Base-by-base conservation (phyloP, 2,113 vertebrate genomes). In the Nerophis lumbriciformis region DNA sequence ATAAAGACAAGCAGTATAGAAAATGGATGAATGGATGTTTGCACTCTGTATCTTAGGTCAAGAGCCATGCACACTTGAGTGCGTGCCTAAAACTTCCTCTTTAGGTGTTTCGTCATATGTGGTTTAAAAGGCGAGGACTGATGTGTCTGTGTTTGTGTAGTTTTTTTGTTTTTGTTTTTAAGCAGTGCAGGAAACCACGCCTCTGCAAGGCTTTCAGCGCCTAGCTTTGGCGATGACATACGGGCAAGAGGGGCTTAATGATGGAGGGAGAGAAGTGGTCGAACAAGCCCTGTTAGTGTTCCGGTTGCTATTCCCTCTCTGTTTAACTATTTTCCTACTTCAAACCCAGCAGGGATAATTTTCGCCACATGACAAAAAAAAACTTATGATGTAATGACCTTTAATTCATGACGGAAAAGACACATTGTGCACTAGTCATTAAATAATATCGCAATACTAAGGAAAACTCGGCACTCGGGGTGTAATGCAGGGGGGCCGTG, bases 131-230 rank as follows among this genome's bases (percentile, higher is more conserved):
- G 53, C 36, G 44, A 63, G 54, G 21, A 35, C 55, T 59, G 53
- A 64, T 56, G 61, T 72, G 56, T 59, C 56, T 70, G 59, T 63
- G 59, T 37, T 50, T 19, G 3, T 62, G 53, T 35, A n/a, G 61
- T 61, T 63, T 51, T 68, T 65, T 13, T 65, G 58, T 70, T 53
- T 63, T 53, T 70, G 59, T 60, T 61, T 49, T 66, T 58, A 59
- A 63, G 65, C 66, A 58, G 65, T 63, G 60, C 83, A 88, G 89
- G 88, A 91, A 89, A 82, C 88, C 88, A 82, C 86, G 50, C 87
- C 87, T 83, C 63, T 75, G 68, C 78, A 73, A 60, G 51, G 66
- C 72, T 73, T 71, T 67, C 59, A 59, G 63, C 65, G 63, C 48
- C 59, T 68, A 59, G 61, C 48, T 76, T 76, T 63, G 19, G 60